These are phyloP conservation scores for Brachionus sp. DNA, from an alignment of 1,140 invertebrate species.

Conservation along the genomic window DNA sequence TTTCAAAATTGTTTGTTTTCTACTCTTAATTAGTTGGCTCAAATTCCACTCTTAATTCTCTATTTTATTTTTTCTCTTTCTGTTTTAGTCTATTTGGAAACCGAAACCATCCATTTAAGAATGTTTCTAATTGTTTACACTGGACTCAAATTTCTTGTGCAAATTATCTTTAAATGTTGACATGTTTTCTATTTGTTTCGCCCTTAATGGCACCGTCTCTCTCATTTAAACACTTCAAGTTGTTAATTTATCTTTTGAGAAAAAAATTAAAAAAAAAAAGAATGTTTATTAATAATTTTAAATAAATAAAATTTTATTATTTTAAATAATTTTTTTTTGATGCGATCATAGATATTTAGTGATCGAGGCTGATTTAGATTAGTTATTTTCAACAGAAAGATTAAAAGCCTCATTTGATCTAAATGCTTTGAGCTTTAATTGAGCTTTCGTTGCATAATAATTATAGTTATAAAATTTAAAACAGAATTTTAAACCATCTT, in stretches of 20 bases:
- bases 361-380: background rate
- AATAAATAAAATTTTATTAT: too few relatives aligned
- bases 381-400: background rate
- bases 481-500: background rate
- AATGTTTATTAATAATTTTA: too few relatives aligned
- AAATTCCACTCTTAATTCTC: background rate
- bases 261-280: too few relatives aligned
- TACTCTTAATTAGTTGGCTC: background rate
- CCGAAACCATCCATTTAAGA: background rate
- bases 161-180: background rate
- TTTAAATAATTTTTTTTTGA: too few relatives aligned
- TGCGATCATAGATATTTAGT: background rate
- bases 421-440: constrained; percentile 1
- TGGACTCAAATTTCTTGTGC: background rate
- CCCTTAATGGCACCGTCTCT: background rate
- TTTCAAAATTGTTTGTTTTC: constrained; percentile 34
- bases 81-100: background rate
- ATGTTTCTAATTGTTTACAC: background rate
- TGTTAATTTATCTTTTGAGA: background rate
- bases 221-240: background rate
- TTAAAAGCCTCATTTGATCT: constrained; percentile 19
- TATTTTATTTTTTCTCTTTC: background rate
- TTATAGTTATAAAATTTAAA: background rate
- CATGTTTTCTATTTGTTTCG: background rate
- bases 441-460: background rate